Evolutionary conservation across 1,140 invertebrate genomes (phyloP).

Genomic region (Ridgeia piscesae): DNA sequence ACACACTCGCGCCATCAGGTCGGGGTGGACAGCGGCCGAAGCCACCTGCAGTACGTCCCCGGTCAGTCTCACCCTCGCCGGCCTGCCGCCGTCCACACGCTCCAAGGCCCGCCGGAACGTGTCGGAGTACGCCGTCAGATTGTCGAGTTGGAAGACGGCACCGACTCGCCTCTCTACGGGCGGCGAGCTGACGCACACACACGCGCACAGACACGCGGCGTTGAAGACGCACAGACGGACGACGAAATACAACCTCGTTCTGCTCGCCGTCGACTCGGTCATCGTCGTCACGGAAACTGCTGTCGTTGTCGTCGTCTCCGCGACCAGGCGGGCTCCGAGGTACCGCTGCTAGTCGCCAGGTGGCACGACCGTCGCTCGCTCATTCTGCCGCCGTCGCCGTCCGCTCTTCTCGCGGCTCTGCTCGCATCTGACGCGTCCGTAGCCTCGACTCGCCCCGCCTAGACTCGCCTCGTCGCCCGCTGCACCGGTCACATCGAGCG

Average conservation of each 20-base stretch:
- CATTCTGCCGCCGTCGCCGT: background rate
- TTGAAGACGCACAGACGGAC: background rate
- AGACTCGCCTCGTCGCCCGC: too few relatives aligned
- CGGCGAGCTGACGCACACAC: background rate
- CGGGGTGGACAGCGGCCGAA: background rate
- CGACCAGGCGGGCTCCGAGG: background rate
- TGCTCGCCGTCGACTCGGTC: background rate
- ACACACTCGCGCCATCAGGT: conserved; percentile 25
- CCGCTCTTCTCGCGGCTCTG: background rate
- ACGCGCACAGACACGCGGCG: conserved; percentile 8
- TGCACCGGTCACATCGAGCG: background rate
- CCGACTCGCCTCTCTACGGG: background rate
- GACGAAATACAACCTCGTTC: background rate
- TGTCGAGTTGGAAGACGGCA: background rate
- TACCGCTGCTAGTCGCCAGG: background rate
- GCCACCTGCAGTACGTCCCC: background rate
- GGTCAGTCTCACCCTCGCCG: background rate
- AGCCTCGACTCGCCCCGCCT: too few relatives aligned
- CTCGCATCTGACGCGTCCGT: background rate
- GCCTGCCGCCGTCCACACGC: background rate
- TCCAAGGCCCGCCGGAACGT: background rate
- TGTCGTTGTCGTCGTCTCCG: background rate
- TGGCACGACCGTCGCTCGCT: background rate
- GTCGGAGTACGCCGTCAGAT: background rate
- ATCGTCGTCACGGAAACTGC: background rate